phyloP scores from a whole-genome alignment of 2,113 vertebrate species.

The Theristicus caerulescens region DNA sequence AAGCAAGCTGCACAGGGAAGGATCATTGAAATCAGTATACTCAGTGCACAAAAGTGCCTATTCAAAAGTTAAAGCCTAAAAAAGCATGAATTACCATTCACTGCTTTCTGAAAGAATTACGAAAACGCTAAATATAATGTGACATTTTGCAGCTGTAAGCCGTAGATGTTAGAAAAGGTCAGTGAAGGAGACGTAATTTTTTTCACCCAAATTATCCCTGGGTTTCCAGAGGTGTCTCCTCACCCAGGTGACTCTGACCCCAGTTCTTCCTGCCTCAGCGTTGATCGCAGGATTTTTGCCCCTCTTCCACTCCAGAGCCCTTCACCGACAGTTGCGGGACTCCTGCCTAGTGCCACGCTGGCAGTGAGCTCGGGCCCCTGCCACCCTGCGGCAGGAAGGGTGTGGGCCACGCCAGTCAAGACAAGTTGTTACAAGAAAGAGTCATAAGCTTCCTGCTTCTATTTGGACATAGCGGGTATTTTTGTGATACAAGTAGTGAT shows the following conservation, averaged over 20 bases:
- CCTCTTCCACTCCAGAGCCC: not conserved
- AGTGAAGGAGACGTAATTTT: not conserved
- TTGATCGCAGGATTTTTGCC: not conserved
- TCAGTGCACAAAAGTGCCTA: not conserved
- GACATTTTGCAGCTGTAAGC: not conserved
- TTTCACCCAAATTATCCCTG: rapidly evolving
- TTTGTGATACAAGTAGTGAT: slow-evolving; percentile 12
- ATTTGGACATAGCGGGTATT: not conserved
- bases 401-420: not conserved
- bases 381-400: not conserved
- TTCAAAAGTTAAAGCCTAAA: not conserved
- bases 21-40: not conserved
- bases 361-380: not conserved
- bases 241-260: not conserved
- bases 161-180: not conserved
- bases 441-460: slow-evolving; percentile 38
- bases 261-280: not conserved
- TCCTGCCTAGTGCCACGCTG: not conserved
- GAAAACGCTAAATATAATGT: not conserved
- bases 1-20: not conserved
- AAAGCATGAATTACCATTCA: not conserved
- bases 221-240: not conserved
- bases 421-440: not conserved
- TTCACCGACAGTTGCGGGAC: not conserved
- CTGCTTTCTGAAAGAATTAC: not conserved